Percentiles rank a stretch among this genome's conserved stretches.
These are phyloP conservation scores for Drymodes brunneopygia DNA, from an alignment of 2,113 vertebrate species.

Conservation along the genomic window DNA sequence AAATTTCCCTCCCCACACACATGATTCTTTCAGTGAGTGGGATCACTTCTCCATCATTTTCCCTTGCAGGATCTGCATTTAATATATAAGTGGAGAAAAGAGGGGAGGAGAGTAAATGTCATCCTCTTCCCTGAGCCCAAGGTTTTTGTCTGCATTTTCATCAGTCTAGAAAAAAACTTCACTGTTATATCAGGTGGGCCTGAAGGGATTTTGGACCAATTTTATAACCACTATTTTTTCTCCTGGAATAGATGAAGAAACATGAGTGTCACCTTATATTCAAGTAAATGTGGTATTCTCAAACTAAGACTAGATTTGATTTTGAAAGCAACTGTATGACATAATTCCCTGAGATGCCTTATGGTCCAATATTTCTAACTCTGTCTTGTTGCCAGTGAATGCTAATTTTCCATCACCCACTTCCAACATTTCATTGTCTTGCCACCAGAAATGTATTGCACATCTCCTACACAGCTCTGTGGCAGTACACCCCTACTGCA, in stretches of 20 bases:
- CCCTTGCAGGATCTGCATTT: neutral
- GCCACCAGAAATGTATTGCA: slow-evolving; percentile 11
- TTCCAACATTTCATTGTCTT: slow-evolving; percentile 38
- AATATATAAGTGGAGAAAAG: neutral
- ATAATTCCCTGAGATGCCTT: slow-evolving; percentile 60
- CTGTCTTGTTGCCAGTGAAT: neutral
- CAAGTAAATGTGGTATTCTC: neutral
- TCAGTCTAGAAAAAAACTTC: neutral
- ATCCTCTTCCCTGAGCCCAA: neutral
- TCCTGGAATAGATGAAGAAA: neutral
- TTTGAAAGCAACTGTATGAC: slow-evolving; percentile 41
- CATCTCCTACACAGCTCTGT: slow-evolving; percentile 44
- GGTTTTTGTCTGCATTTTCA: neutral
- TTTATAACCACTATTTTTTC: neutral
- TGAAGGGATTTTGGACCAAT: neutral
- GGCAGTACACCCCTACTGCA: slow-evolving; percentile 12
- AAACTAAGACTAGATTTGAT: neutral
- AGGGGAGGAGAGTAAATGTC: neutral
- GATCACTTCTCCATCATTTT: slow-evolving; percentile 38
- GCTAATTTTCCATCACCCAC: slow-evolving; percentile 1
- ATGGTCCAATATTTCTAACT: slow-evolving; percentile 38
- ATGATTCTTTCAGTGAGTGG: slow-evolving; percentile 21
- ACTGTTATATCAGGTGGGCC: neutral
- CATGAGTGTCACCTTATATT: neutral
- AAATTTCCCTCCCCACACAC: neutral